Conservation (phyloP, 2,888 invertebrate species). For the Aleiodes alternator region DNA sequence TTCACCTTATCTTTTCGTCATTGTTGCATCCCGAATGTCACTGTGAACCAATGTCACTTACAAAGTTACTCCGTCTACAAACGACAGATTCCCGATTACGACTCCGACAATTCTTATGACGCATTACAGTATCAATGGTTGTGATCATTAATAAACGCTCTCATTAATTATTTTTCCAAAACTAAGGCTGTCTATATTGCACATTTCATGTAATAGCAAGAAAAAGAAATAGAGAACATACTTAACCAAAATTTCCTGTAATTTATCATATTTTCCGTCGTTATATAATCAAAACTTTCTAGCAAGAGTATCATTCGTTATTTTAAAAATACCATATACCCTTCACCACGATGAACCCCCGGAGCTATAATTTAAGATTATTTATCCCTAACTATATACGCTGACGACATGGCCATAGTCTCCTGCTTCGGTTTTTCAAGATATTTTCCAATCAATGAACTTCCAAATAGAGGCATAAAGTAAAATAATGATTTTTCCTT, state of each 20-base stretch:
- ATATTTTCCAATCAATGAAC: not conserved
- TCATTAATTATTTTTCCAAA: not conserved
- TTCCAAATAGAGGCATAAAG: not conserved
- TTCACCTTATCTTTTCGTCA: conserved; percentile 61
- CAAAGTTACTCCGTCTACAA: conserved; percentile 42
- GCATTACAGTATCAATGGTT: conserved; percentile 30
- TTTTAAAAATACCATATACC: no score
- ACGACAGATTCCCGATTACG: not conserved
- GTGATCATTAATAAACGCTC: conserved; percentile 21
- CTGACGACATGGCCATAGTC: conserved; percentile 11
- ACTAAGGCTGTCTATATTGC: conserved; percentile 46
- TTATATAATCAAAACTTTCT: no score
- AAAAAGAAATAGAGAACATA: not conserved
- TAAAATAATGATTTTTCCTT: not conserved
- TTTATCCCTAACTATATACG: not conserved
- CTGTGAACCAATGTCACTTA: conserved; percentile 72
- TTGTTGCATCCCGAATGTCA: conserved; percentile 67
- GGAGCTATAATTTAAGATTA: no score
- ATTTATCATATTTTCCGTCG: no score
- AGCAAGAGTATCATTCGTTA: no score
- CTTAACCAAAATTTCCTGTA: no score
- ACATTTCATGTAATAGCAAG: conserved; percentile 28
- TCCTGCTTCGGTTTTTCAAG: not conserved
- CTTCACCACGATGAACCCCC: no score
- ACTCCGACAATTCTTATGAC: not conserved